These are phyloP conservation scores for Sebastes miniatus DNA, from an alignment of 2,797 vertebrate species.

Conservation along the genomic window DNA sequence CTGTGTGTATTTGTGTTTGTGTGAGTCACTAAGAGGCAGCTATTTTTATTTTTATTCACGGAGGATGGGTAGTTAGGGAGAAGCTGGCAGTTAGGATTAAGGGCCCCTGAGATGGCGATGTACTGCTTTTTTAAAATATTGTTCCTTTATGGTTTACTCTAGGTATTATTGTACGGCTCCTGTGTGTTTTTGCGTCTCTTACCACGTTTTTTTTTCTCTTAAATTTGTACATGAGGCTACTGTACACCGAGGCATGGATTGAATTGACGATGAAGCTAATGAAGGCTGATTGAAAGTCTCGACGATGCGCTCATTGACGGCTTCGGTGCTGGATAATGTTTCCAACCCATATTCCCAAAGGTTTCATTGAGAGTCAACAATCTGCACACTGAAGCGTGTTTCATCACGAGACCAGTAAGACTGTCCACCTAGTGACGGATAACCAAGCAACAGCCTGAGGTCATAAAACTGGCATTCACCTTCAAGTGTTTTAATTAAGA, in stretches of 20 bases:
- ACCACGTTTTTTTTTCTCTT: neutral
- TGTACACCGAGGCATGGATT: neutral
- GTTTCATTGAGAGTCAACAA: conserved; percentile 28
- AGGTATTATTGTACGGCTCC: no score
- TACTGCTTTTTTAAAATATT: no score
- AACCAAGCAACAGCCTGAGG: neutral
- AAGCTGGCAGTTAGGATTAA: no score
- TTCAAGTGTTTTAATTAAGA: neutral
- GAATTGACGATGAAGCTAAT: conserved; percentile 41
- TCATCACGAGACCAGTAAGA: neutral
- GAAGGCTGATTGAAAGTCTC: conserved; percentile 27
- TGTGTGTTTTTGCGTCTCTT: no score
- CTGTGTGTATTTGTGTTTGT: no score
- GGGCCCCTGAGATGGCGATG: no score
- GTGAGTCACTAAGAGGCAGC: no score
- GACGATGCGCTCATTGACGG: conserved; percentile 12
- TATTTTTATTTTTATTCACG: no score
- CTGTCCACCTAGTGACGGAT: neutral
- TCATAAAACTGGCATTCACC: neutral
- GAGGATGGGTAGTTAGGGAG: no score
- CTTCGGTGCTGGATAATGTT: conserved; percentile 36
- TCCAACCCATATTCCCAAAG: conserved; percentile 24
- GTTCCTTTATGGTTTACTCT: no score
- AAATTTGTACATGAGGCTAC: neutral
- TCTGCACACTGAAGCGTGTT: conserved; percentile 30